These are phyloP conservation scores for Drosophila simulans DNA, from an alignment of 1,140 invertebrate genomes.

Conservation along the genomic window DNA sequence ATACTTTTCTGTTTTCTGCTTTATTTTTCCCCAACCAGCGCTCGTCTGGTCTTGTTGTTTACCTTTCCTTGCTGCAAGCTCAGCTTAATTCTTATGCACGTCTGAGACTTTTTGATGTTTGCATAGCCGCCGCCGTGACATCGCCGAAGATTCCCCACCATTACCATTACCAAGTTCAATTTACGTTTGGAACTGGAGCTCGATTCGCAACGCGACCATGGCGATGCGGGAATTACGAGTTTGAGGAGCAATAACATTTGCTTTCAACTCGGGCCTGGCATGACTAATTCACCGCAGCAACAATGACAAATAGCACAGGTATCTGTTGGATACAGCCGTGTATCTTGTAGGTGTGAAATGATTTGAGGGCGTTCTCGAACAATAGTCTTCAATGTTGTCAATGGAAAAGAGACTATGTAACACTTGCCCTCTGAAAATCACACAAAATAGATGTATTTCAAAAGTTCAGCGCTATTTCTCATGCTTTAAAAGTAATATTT, in stretches of 20 bases:
- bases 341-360: slow-evolving; percentile 66
- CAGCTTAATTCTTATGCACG: slow-evolving; percentile 68
- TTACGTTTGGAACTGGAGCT: slow-evolving; percentile 30
- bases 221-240: slow-evolving; percentile 25
- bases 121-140: slow-evolving; percentile 31
- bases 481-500: slow-evolving; percentile 1
- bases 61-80: slow-evolving; percentile 61
- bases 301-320: slow-evolving; percentile 42
- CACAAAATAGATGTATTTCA: slow-evolving; percentile 6
- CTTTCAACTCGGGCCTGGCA: slow-evolving; percentile 15
- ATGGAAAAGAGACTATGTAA: slow-evolving; percentile 9
- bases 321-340: slow-evolving; percentile 26
- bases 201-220: slow-evolving; percentile 33
- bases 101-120: slow-evolving; percentile 46
- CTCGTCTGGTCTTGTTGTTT: slow-evolving; percentile 40
- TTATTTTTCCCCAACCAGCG: slow-evolving; percentile 43
- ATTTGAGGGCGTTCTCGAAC: slow-evolving; percentile 35
- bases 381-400: slow-evolving; percentile 40
- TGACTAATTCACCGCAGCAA: slow-evolving; percentile 55
- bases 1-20: slow-evolving; percentile 41
- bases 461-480: slow-evolving; percentile 8
- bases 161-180: slow-evolving; percentile 57
- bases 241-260: slow-evolving; percentile 30
- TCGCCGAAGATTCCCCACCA: slow-evolving; percentile 29
- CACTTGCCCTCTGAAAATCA: background rate